Evolutionary conservation across 2,888 invertebrate genomes (phyloP).

Genomic region (Schrankia costaestrigalis): DNA sequence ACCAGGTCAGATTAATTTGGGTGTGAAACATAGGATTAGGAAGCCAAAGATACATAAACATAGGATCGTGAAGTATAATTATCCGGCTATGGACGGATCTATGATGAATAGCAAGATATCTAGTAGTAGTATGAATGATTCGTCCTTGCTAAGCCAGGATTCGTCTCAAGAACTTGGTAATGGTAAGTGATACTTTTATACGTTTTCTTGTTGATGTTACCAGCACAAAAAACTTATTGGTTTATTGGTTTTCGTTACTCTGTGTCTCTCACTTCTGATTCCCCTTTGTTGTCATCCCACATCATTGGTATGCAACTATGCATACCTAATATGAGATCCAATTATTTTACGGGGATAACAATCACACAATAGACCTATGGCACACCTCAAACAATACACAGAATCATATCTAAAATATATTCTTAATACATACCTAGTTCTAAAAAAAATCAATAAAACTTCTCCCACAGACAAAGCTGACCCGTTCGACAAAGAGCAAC

Average conservation of each 20-base stretch:
- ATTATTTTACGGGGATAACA: too few relatives aligned
- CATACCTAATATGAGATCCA: too few relatives aligned
- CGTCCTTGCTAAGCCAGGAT: conserved; percentile 53
- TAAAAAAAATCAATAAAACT: not conserved
- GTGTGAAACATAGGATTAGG: conserved; percentile 83
- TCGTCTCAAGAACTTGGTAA: conserved; percentile 56
- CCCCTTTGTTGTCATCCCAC: too few relatives aligned
- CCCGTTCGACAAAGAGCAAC: conserved; percentile 64
- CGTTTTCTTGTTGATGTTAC: not conserved
- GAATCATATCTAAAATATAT: too few relatives aligned
- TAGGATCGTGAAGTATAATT: conserved; percentile 35
- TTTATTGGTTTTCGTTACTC: too few relatives aligned
- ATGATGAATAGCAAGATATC: conserved; percentile 35
- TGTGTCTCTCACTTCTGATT: too few relatives aligned
- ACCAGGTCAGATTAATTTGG: conserved; percentile 83
- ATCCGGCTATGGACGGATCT: conserved; percentile 25
- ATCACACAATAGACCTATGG: too few relatives aligned
- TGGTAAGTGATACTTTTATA: conserved; percentile 51
- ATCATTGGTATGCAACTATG: too few relatives aligned
- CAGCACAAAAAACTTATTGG: too few relatives aligned
- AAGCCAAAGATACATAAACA: conserved; percentile 79
- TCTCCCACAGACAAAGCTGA: conserved; percentile 59
- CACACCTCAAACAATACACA: too few relatives aligned
- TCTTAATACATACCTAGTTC: too few relatives aligned
- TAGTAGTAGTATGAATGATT: conserved; percentile 36